Base-by-base conservation (phyloP, 2,797 vertebrate genomes). In the Pelobates cultripes region DNA sequence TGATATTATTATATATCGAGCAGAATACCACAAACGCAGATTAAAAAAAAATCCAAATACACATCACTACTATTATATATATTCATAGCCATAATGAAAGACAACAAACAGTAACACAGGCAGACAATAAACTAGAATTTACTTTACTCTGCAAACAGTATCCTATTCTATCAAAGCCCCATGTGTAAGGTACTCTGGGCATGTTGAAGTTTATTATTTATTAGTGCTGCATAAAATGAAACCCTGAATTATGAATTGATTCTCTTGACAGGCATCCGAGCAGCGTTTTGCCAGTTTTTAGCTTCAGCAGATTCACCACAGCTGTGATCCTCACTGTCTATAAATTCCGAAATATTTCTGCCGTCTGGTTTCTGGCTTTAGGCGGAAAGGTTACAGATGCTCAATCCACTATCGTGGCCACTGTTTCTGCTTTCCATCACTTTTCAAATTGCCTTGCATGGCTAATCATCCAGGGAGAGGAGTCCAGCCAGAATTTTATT, bases 381-480 rank as follows among this genome's bases (percentile, higher is more conserved):
- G 55, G 57, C 17, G 40, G 60, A 72, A 64, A 79, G 69, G 57
- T 79, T 79, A 72, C 69, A 63, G 15, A 63, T 63, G 69, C 55
- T 64, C 63, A 72, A 79, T 51, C 43, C 60, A 74, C 57, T 79
- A 66, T 64, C 69, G 63, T 72, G 77, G 69, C 12, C 8, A 5
- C 57, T 71, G 69, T 43, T 79, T 72, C 69, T 63, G 69, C 70
- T 79, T 70, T 51, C 43, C 69, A 47, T 79, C 69, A 79, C 43
- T 61, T 79, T 72, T 64, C 77, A 79, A 41, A 79, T 63, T 41
- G 28, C 53, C 8, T 13, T 61, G 17, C 4, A 28, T 15, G 7
- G 43, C 43, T 79, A 17, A 4, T 74, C 55, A 9, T 71, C 42
- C 66, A 53, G 17, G 44, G 44, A 72, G 42, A 79, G 40, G 55